Base-by-base conservation (phyloP, 2,888 invertebrate species). In the Caenorhabditis drosophilae region DNA sequence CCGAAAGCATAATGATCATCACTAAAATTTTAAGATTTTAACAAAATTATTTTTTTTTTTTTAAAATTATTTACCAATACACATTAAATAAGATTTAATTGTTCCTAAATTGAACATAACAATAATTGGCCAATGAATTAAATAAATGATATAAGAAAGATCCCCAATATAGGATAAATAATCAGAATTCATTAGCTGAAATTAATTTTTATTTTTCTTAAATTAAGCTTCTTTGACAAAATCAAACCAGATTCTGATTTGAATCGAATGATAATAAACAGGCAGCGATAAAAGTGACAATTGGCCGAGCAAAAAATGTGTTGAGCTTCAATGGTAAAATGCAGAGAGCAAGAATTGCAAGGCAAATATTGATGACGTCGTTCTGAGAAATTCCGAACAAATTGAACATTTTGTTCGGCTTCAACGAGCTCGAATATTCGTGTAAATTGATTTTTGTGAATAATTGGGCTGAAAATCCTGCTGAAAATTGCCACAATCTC, bases 401-500 rank as follows among this genome's bases (percentile, higher is more conserved):
- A n/a, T n/a, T n/a, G n/a, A n/a, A n/a, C n/a, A n/a, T n/a, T 18
- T 20, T 16, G 7, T 42, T 22, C 22, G 23, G 15, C 23, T 40
- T 42, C 12, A 23, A 22, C 15, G 22, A 23, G 22, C 23, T 22
- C 46, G 57, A 23, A 41, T 3, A 12, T n/a, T 27, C n/a, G 31
- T 57, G 50, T 22, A 63, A 57, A 40, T 50, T 25, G 0, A 36
- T 38, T 63, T 57, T 57, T 6, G 36, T 41, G 48, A 50, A 57
- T 34, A 44, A 66, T 2, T 52, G 20, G 1, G 59, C 66, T 3
- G 55, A 16, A 36, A 59, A 59, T 34, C 66, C 66, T 2, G 66
- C 50, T 4, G 52, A 50, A n/a, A 63, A 63, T 48, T 63, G 63
- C 66, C 66, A 66, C 0, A 66, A 40, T 16, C 66, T 36, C 12